phyloP scores from a whole-genome alignment of 1,140 invertebrate species.

The Pseudomyrmex concolor region DNA sequence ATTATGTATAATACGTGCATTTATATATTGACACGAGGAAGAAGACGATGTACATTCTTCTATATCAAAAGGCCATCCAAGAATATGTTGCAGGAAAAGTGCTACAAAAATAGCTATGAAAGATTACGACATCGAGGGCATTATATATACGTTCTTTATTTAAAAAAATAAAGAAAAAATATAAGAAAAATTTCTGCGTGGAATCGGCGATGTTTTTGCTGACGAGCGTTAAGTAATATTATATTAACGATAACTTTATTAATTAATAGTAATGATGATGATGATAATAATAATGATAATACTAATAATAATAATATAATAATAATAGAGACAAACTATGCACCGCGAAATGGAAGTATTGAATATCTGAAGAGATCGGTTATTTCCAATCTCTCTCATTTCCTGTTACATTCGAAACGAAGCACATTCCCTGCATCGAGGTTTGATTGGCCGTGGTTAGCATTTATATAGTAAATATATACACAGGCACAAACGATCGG shows the following conservation, averaged over 20 bases:
- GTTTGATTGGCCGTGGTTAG: slow-evolving; percentile 61
- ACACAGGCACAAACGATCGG: slow-evolving; percentile 72
- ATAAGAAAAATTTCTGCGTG: slow-evolving; percentile 11
- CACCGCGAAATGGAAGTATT: slow-evolving; percentile 37
- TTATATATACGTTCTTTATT: slow-evolving; percentile 26
- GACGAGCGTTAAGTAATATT: slow-evolving; percentile 21
- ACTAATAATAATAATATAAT: not conserved
- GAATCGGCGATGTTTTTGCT: slow-evolving; percentile 14
- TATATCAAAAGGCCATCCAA: slow-evolving; percentile 54
- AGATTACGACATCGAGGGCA: slow-evolving; percentile 49
- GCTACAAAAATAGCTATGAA: slow-evolving; percentile 43
- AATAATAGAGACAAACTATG: slow-evolving; percentile 43
- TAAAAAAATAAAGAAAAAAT: slow-evolving; percentile 12
- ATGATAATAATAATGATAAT: slow-evolving; percentile 38
- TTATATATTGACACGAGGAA: slow-evolving; percentile 29
- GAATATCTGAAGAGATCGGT: slow-evolving; percentile 13
- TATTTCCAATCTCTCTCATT: slow-evolving; percentile 8
- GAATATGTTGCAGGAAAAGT: slow-evolving; percentile 50
- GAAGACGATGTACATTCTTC: slow-evolving; percentile 29
- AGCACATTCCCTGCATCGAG: slow-evolving; percentile 58
- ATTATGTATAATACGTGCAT: not conserved
- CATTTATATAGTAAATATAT: slow-evolving; percentile 66
- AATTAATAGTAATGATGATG: slow-evolving; percentile 57
- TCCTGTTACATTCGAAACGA: slow-evolving; percentile 24
- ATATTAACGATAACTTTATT: slow-evolving; percentile 32